Evolutionary conservation across 1,140 invertebrate species (phyloP).

Genomic region (Leptonema lineaticorne): DNA sequence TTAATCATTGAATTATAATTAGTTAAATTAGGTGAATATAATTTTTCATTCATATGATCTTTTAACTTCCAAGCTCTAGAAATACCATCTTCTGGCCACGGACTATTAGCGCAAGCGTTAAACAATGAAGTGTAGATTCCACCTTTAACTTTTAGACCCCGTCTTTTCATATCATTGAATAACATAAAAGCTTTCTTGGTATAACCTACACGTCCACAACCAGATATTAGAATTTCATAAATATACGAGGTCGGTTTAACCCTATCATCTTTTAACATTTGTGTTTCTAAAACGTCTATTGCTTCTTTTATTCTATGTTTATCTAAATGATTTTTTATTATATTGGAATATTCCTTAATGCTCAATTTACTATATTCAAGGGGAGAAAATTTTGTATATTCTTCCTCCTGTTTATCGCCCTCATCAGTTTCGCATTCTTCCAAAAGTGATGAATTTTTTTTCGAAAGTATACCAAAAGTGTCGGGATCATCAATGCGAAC

Average conservation of each 20-base stretch:
- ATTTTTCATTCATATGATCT: constrained; percentile 68
- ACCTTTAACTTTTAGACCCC: constrained; percentile 64
- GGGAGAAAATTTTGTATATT: constrained; percentile 53
- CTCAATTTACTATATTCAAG: constrained; percentile 53
- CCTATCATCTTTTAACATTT: constrained; percentile 72
- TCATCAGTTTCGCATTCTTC: constrained; percentile 48
- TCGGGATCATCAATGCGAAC: constrained; percentile 50
- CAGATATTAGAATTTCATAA: constrained; percentile 78
- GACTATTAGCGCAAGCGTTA: constrained; percentile 83
- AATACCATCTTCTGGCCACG: constrained; percentile 64
- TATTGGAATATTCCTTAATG: constrained; percentile 63
- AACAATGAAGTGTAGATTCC: constrained; percentile 82
- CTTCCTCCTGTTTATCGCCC: constrained; percentile 59
- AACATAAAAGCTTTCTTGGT: constrained; percentile 81
- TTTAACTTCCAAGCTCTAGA: constrained; percentile 65
- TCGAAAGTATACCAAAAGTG: constrained; percentile 52
- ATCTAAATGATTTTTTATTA: constrained; percentile 67
- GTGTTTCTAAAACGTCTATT: constrained; percentile 70
- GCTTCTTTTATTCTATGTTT: constrained; percentile 69
- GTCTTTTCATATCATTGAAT: constrained; percentile 79
- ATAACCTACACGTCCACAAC: constrained; percentile 77
- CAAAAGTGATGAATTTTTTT: constrained; percentile 30
- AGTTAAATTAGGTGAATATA: constrained; percentile 67
- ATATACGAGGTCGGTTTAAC: constrained; percentile 76
- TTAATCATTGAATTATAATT: constrained; percentile 90